A percentile compares a stretch with the other conserved stretches of the same genome.
Evolutionary conservation across 2,113 vertebrate species (phyloP).

Genomic region (Arothron firmamentum): DNA sequence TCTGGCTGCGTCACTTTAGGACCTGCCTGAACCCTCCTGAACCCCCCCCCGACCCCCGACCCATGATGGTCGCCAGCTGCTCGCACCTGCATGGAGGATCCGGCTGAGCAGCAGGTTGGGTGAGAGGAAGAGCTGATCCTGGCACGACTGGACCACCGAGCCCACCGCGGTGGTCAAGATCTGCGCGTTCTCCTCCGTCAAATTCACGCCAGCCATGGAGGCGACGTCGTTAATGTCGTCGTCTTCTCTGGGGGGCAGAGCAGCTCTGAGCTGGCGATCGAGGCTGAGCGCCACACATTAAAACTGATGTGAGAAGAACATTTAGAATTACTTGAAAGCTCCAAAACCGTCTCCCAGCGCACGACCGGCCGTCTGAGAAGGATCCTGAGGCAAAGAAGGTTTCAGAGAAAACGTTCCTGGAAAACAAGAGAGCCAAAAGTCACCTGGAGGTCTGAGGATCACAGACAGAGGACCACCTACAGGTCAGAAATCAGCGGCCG

Average conservation of each 20-base stretch:
- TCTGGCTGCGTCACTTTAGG: no score
- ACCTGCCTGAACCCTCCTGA: no score
- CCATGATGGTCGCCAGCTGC: no score
- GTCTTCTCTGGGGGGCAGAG: conserved; percentile 81
- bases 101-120: conserved; percentile 70
- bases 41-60: no score
- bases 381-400: conserved; percentile 12
- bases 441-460: not conserved
- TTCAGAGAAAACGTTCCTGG: conserved; percentile 23
- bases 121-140: conserved; percentile 86
- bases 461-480: no score
- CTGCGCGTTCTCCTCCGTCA: conserved; percentile 83
- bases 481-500: no score
- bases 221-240: conserved; percentile 96
- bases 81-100: conserved; percentile 82
- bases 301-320: not conserved
- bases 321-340: conserved; percentile 51
- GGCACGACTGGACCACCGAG: conserved; percentile 81
- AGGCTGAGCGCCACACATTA: no score
- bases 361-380: not conserved
- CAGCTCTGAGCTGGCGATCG: no score
- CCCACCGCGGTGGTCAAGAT: conserved; percentile 82
- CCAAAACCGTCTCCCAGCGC: conserved; percentile 28
- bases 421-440: not conserved
- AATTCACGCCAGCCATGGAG: conserved; percentile 91